Conservation (phyloP, 1,140 invertebrate species). For the Drosophila rufa region DNA sequence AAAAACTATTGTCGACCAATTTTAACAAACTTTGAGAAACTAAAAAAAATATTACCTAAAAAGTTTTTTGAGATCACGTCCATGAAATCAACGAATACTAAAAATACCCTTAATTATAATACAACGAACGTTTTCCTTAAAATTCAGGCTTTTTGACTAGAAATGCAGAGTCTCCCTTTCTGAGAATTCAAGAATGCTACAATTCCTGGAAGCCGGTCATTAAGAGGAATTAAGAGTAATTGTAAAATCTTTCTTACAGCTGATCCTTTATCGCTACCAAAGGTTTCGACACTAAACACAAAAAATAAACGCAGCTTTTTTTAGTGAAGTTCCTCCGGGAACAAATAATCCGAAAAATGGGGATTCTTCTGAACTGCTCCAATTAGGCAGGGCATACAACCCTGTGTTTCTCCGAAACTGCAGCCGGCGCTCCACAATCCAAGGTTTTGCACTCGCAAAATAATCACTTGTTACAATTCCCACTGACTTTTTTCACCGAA, state of each 20-base stretch:
- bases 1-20: too few species aligned
- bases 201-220: not conserved
- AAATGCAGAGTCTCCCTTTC: not conserved
- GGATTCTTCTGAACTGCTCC: not conserved
- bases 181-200: not conserved
- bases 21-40: not conserved
- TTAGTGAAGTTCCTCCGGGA: not conserved
- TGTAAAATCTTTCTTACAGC: not conserved
- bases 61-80: not conserved
- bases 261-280: not conserved
- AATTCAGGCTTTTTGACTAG: not conserved
- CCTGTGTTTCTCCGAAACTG: slow-evolving; percentile 13
- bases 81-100: not conserved
- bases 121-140: too few species aligned
- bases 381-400: slow-evolving; percentile 34
- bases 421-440: slow-evolving; percentile 25
- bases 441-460: not conserved
- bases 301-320: too few species aligned
- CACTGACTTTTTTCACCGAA: not conserved
- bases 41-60: not conserved
- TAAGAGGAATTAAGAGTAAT: not conserved
- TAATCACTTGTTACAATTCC: slow-evolving; percentile 22
- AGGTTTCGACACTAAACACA: too few species aligned
- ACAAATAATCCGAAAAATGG: not conserved
- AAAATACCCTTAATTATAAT: not conserved